These are phyloP conservation scores for Polydrusus pterygomalis DNA, from an alignment of 2,888 invertebrate species.

Conservation along the genomic window DNA sequence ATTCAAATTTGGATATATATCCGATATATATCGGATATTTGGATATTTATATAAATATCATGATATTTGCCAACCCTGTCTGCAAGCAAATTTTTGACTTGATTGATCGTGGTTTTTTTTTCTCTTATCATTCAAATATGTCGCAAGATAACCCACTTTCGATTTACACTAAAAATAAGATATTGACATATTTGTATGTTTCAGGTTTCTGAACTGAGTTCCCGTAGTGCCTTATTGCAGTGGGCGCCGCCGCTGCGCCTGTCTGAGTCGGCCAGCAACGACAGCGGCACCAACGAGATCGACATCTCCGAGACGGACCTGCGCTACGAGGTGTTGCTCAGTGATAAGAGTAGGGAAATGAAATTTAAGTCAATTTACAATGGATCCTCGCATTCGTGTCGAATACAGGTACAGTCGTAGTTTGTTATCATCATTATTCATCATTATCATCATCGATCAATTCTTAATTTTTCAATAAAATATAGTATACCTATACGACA, in stretches of 20 bases:
- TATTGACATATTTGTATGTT: no score
- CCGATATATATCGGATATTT: no score
- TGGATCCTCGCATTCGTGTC: conserved; percentile 84
- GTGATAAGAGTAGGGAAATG: conserved; percentile 85
- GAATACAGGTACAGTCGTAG: conserved; percentile 75
- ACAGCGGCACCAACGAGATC: conserved; percentile 71
- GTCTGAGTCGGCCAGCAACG: conserved; percentile 72
- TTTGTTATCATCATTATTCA: no score
- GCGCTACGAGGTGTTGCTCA: conserved; percentile 87
- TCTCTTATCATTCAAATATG: no score
- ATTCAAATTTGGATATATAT: no score
- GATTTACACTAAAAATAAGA: not conserved
- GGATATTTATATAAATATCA: no score
- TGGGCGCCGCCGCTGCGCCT: conserved; percentile 81
- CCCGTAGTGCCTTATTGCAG: conserved; percentile 89
- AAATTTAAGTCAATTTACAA: conserved; percentile 90
- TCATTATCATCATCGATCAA: no score
- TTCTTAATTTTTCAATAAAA: not conserved
- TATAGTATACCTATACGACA: no score
- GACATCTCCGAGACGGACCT: conserved; percentile 79
- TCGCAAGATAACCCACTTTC: no score
- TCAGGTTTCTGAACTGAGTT: conserved; percentile 88
- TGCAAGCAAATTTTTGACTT: no score
- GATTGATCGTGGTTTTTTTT: no score
- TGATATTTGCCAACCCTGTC: no score